Evolutionary conservation across 53 echinoderm and acorn worm species (phyloP), one percentile per base, ranked within the genome.

Genomic region (Temnopleurus reevesii): DNA sequence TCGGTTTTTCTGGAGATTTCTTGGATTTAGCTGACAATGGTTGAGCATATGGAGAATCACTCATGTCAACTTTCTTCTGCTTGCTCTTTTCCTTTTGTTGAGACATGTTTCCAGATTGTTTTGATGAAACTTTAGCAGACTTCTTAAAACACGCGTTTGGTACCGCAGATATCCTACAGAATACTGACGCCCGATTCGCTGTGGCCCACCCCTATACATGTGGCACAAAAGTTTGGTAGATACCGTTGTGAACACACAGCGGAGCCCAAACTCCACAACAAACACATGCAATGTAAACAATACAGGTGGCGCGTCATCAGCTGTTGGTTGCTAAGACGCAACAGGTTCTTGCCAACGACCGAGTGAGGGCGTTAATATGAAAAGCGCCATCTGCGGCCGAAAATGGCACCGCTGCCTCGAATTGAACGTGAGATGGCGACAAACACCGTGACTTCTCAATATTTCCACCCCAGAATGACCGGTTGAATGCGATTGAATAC

Each of bases 1-100:
- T 90, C 23, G 93, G 90, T 19, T 84, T 93, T 91, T 91, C 92
- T 33, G 83, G 45, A n/a, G 10, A 18, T 77, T 77, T 77, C 26
- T 77, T 77, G 21, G 79, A 77, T 46, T 77, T 77, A 45, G 79
- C 79, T 18, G 79, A 77, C 45, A 77, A 18, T 19, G 79, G 79
- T 77, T 77, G 79, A 46, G 79, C 79, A 26, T 77, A 77, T 45
- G 79, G 79, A 77, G 79, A 77, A 25, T 77, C 46, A 8, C 24
- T 46, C 45, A 46, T 46, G 9, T 43, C 4, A 17, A 23, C 19
- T 77, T 77, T 77, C 79, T 25, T 77, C 26, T 77, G 79, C 46
- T 77, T 77, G n/a, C 21, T 77, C 46, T 77, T 77, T 21, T 77
- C 45, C 79, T 77, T 77, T 77, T 77, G 79, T 21, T 76, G 76